Base-by-base conservation (phyloP, 2,888 invertebrate species). In the Cephonodes hylas region DNA sequence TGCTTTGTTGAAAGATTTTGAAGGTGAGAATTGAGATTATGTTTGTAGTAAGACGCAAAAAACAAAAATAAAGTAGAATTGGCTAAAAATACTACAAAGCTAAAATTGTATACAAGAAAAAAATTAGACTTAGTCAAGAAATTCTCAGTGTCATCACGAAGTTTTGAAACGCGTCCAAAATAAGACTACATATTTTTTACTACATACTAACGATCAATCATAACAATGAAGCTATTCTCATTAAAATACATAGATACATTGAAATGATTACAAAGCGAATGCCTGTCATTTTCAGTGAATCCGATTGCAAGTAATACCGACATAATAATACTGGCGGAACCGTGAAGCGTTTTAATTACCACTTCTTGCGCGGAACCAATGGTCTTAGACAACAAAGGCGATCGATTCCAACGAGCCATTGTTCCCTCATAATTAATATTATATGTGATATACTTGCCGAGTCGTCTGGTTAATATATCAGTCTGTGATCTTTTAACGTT, bases 361-460 rank as follows among this genome's bases (percentile, higher is more conserved):
- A 80, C 79, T 82, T 78, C 66, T 72, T 80, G 79, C 77, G 77
- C 65, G 74, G 69, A 70, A 76, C 76, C 68, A 68, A 75, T 65
- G 73, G 75, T 74, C 77, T 85, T 83, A 82, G 76, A 80, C 75
- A 79, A 84, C 85, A 86, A 85, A 83, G 80, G 75, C 68, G 73
- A 77, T 84, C 78, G 80, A 81, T 80, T 79, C 75, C 75, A 77
- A 75, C 66, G 66, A 63, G 64, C 74, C 74, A 77, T 80, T 80
- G 77, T 81, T 77, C 67, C 60, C 61, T 62, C 18, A 65, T 67
- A 63, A 70, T 73, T 70, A 69, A 71, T 71, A 69, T 64, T 64
- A 53, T 53, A 53, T 53, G 18, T 31, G 27, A 53, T 31, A 27
- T n/a, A 38, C 10, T 23, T 15, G 27, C 18, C 27, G 8, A 53